Conservation (phyloP, 2,888 invertebrate genomes). For the Cantharis flavilabris region DNA sequence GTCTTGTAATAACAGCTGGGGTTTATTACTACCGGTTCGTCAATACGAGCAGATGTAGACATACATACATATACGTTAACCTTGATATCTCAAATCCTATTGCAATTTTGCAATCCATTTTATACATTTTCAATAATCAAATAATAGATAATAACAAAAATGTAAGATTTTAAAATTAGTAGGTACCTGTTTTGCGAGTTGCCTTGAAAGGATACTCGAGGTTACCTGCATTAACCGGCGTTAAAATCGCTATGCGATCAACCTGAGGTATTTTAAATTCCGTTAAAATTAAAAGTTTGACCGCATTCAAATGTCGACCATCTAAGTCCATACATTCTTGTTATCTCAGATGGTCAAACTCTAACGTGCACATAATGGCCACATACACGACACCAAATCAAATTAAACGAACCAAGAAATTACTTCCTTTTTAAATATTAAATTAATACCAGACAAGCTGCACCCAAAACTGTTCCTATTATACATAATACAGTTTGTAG, state of each 20-base stretch:
- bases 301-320: neutral
- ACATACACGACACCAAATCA: neutral
- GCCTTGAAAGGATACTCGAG: neutral
- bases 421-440: constrained; percentile 1
- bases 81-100: neutral
- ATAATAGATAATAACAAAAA: neutral
- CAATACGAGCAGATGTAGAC: neutral
- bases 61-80: neutral
- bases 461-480: neutral
- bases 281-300: neutral
- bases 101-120: neutral
- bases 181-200: neutral
- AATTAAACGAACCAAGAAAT: neutral
- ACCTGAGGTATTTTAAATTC: neutral
- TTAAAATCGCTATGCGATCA: neutral
- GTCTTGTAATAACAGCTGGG: constrained; percentile 7
- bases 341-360: neutral
- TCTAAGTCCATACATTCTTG: neutral
- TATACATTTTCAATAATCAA: neutral
- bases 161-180: neutral
- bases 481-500: neutral
- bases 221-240: neutral
- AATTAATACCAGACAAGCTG: neutral
- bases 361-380: neutral
- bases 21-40: constrained; percentile 3